Conservation (phyloP, 2,888 invertebrate genomes). For the Pardosa pseudoannulata region DNA sequence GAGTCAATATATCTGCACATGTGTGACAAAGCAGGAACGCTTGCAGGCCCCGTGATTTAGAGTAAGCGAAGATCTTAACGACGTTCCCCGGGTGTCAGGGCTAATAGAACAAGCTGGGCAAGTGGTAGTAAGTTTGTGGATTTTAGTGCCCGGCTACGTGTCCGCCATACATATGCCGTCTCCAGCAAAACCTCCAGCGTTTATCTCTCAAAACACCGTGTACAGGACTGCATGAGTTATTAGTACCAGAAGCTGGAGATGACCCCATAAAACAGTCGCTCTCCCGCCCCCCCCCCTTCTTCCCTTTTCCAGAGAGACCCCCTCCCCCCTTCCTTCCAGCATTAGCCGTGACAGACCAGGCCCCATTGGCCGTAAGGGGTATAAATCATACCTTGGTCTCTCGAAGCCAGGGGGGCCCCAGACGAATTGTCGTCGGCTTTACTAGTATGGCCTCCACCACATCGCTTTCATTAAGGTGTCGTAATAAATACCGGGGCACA, state of each 20-base stretch:
- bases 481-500: conserved; percentile 71
- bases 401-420: conserved; percentile 17
- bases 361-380: conserved; percentile 46
- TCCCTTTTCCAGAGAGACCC: conserved; percentile 25
- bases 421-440: conserved; percentile 50
- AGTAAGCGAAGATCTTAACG: conserved; percentile 12
- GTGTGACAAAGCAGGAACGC: background rate
- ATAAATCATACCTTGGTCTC: conserved; percentile 58
- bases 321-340: background rate
- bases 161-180: conserved; percentile 46
- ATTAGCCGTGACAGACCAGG: conserved; percentile 44
- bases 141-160: conserved; percentile 59
- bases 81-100: conserved; percentile 18
- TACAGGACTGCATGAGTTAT: conserved; percentile 62
- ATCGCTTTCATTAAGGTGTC: conserved; percentile 73
- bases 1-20: conserved; percentile 10
- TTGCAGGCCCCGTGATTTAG: background rate
- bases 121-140: conserved; percentile 44
- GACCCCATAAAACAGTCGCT: conserved; percentile 68
- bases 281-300: conserved; percentile 3
- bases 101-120: conserved; percentile 51
- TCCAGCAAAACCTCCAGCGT: conserved; percentile 39
- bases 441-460: conserved; percentile 43
- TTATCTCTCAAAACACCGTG: conserved; percentile 33
- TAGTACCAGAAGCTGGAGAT: conserved; percentile 61